These are phyloP conservation scores for Hemibagrus wyckioides DNA, from an alignment of 2,113 vertebrate species.

Conservation along the genomic window DNA sequence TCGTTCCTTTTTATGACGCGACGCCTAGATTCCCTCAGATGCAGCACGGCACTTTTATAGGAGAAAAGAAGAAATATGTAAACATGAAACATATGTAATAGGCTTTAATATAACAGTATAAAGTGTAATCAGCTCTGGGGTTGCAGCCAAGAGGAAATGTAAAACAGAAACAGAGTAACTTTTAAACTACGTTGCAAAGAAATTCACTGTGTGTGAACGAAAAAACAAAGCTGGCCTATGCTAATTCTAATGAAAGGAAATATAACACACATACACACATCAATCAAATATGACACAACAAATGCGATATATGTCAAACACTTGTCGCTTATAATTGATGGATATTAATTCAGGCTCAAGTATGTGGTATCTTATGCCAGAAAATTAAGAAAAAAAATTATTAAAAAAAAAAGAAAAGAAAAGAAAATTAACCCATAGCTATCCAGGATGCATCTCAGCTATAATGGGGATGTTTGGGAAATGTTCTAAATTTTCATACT, in stretches of 20 bases:
- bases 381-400: background rate
- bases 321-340: slow-evolving; percentile 7
- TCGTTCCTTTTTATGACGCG: slow-evolving; percentile 3
- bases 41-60: background rate
- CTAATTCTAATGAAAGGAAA: background rate
- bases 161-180: slow-evolving; percentile 26
- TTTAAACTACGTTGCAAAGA: slow-evolving; percentile 18
- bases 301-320: slow-evolving; percentile 20
- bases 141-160: slow-evolving; percentile 24
- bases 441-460: background rate
- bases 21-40: background rate
- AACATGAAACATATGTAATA: slow-evolving; percentile 35
- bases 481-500: background rate
- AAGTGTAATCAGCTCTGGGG: slow-evolving; percentile 2
- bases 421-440: background rate
- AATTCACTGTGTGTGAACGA: background rate
- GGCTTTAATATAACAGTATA: slow-evolving; percentile 23
- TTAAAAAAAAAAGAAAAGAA: background rate
- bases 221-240: background rate
- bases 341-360: slow-evolving; percentile 3
- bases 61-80: slow-evolving; percentile 21
- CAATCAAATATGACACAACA: slow-evolving; percentile 6
- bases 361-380: background rate
- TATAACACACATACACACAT: background rate
- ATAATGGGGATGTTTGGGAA: background rate